Percentiles rank a stretch among this genome's conserved stretches.
phyloP scores from a whole-genome alignment of 2,888 invertebrate species.

The Campoplex nolae region DNA sequence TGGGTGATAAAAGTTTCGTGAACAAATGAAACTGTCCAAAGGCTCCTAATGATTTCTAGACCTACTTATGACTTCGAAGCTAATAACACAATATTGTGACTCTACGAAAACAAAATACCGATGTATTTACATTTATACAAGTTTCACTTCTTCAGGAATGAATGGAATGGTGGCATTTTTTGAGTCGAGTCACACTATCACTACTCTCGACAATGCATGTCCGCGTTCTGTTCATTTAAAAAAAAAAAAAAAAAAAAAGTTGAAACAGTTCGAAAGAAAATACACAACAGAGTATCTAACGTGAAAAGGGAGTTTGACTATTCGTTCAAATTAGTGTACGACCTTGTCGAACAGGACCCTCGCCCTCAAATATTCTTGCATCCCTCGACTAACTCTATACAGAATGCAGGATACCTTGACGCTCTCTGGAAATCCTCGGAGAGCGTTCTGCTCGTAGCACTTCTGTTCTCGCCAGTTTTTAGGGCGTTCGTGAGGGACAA shows the following conservation, averaged over 20 bases:
- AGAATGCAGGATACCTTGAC: constrained; percentile 65
- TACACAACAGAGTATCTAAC: constrained; percentile 29
- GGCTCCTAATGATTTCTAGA: neutral
- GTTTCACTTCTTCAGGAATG: neutral
- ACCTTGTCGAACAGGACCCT: constrained; percentile 68
- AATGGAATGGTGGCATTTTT: constrained; percentile 10
- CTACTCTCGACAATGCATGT: neutral
- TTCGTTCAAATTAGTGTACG: constrained; percentile 70
- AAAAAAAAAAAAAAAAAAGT: constrained; percentile 23
- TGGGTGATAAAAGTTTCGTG: neutral
- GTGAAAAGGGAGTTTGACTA: constrained; percentile 61
- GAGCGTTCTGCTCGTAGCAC: constrained; percentile 50
- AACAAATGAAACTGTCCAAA: neutral
- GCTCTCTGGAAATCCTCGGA: constrained; percentile 66
- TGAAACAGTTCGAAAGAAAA: constrained; percentile 38
- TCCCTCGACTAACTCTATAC: constrained; percentile 64
- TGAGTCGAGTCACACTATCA: constrained; percentile 6
- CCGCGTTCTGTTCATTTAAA: neutral
- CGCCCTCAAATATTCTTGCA: constrained; percentile 66
- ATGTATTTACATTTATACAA: neutral
- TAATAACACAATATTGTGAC: neutral
- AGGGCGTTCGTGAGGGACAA: constrained; percentile 22
- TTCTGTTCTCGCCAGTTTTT: constrained; percentile 54
- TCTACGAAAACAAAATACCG: neutral
- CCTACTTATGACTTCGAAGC: neutral